Conservation (phyloP, 2,113 vertebrate species). For the Ptychochromis oligacanthus region DNA sequence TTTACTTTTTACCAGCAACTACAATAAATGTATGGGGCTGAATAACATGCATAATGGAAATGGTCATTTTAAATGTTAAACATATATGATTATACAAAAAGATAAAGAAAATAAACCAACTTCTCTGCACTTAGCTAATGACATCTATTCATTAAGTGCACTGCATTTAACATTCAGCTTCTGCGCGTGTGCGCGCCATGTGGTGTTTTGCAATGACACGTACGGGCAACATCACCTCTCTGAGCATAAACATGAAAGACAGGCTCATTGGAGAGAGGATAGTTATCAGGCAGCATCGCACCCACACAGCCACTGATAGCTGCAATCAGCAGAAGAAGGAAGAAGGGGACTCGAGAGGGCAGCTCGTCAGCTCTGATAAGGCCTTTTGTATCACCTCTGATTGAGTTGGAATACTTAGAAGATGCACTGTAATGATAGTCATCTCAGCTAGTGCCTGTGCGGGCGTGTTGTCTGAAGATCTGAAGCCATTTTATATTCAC, state of each 20-base stretch:
- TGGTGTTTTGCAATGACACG: background rate
- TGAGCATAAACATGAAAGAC: slow-evolving; percentile 23
- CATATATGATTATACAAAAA: background rate
- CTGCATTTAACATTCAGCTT: slow-evolving; percentile 5
- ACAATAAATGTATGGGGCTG: background rate
- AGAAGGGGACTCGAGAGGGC: slow-evolving; percentile 66
- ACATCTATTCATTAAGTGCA: background rate
- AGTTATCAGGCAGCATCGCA: slow-evolving; percentile 51
- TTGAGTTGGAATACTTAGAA: slow-evolving; percentile 69
- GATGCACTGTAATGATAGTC: slow-evolving; percentile 57
- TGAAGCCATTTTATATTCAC: slow-evolving; percentile 32
- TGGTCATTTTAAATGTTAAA: background rate
- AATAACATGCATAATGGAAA: background rate
- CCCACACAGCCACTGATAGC: slow-evolving; percentile 67
- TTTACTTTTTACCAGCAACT: background rate
- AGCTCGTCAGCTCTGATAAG: slow-evolving; percentile 62
- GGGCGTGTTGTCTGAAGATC: slow-evolving; percentile 23
- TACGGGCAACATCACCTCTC: slow-evolving; percentile 7
- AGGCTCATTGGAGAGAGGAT: slow-evolving; percentile 39
- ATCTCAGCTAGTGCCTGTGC: slow-evolving; percentile 22
- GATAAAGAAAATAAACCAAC: background rate
- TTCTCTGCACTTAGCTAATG: background rate
- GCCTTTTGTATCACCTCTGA: slow-evolving; percentile 64
- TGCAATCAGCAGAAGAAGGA: slow-evolving; percentile 72
- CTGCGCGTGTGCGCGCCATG: background rate